Base-by-base conservation (phyloP, 2,888 invertebrate genomes). In the Malachius bipustulatus region DNA sequence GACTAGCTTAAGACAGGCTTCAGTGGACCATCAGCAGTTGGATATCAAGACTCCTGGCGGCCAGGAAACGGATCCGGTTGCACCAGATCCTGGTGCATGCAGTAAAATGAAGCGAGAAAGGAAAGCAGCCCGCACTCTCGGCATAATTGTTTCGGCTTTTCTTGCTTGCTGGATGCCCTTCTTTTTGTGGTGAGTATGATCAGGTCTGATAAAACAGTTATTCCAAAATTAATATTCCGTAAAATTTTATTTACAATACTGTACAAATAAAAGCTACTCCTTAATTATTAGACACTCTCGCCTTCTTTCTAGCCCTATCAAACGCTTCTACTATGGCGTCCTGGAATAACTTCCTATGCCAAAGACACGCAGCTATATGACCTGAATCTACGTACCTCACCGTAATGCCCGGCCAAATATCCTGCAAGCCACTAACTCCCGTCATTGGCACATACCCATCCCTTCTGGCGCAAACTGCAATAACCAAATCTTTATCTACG, bases 131-230 rank as follows among this genome's bases (percentile, higher is more conserved):
- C 75, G 91, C 54, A 94, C 94, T 8, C 71, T 94, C 28, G 94
- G 94, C 37, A 90, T 94, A 57, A 93, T 94, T 56, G 93, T 94
- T 82, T 90, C 91, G 16, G 91, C 89, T 1, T 94, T 94, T 62
- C 67, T 94, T 41, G 75, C 90, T 4, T 94, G 94, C 63, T 94
- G 93, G 90, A 70, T 91, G 44, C 94, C 94, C 3, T 94, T 94
- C 69, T 94, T 94, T 62, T 68, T 88, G 38, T 93, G 93, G 91
- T 84, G 63, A 67, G 71, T 8, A 19, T n/a, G n/a, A n/a, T n/a
- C n/a, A n/a, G n/a, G n/a, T n/a, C n/a, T n/a, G n/a, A n/a, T n/a
- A n/a, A n/a, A n/a, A n/a, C n/a, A n/a, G 24, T 19, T 19, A n/a
- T 19, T 19, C n/a, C 6, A 6, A 19, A 8, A 19, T 19, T 19